Percentiles rank a stretch among this genome's conserved stretches.
Evolutionary conservation across 2,113 vertebrate species (phyloP).

Genomic region (Coryphaenoides rupestris): DNA sequence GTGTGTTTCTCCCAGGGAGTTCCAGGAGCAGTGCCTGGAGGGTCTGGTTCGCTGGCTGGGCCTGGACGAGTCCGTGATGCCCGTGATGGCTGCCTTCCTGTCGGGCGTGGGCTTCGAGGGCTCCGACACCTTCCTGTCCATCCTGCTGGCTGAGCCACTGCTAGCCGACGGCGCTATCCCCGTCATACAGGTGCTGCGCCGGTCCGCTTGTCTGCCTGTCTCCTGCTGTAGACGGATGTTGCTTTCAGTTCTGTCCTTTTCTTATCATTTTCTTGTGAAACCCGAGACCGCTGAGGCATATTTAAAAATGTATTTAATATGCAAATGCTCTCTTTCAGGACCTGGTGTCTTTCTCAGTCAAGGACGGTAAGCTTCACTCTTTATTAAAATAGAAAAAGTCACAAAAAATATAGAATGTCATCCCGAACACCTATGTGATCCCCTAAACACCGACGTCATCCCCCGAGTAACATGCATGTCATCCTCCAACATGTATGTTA

Average conservation of each 20-base stretch:
- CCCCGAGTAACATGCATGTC: too few species aligned
- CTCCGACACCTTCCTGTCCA: conserved; percentile 80
- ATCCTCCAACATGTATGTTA: too few species aligned
- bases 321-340: conserved; percentile 83
- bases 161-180: conserved; percentile 68
- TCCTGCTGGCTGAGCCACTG: conserved; percentile 79
- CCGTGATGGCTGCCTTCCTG: conserved; percentile 88
- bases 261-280: conserved; percentile 5
- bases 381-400: too few species aligned
- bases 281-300: too few species aligned
- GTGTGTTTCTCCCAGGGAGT: conserved; percentile 46
- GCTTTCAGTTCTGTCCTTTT: too few species aligned
- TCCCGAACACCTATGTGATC: too few species aligned
- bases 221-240: too few species aligned
- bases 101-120: conserved; percentile 84
- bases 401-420: too few species aligned
- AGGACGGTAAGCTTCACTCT: conserved; percentile 84
- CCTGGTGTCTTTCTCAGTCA: conserved; percentile 87
- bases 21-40: conserved; percentile 72
- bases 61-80: conserved; percentile 81
- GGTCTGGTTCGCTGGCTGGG: conserved; percentile 82
- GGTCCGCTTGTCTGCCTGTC: too few species aligned
- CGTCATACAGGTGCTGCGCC: conserved; percentile 78
- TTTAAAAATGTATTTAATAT: too few species aligned
- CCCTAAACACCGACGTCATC: too few species aligned